phyloP scores from a whole-genome alignment of 2,888 invertebrate species.

The Altica lythri region DNA sequence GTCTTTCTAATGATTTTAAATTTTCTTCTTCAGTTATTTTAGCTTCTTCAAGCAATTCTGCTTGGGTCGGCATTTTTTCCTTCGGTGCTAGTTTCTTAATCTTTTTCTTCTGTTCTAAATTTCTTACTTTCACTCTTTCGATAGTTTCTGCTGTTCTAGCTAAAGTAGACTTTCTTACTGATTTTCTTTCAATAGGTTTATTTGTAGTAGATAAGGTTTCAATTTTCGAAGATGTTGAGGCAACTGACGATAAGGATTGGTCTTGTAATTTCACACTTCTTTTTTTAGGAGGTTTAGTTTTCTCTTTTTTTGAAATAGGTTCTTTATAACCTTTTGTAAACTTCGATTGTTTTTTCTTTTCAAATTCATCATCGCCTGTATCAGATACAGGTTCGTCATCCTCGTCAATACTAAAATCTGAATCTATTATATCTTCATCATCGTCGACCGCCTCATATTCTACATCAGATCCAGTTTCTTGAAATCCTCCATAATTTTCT shows the following conservation, averaged over 20 bases:
- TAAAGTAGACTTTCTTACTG: conserved; percentile 82
- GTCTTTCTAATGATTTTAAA: conserved; percentile 86
- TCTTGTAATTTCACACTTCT: conserved; percentile 6
- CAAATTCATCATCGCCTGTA: conserved; percentile 73
- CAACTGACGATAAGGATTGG: not conserved
- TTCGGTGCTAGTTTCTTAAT: conserved; percentile 65
- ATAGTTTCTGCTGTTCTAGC: conserved; percentile 84
- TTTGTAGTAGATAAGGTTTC: conserved; percentile 11
- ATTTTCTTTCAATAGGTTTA: conserved; percentile 65
- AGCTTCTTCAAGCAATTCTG: conserved; percentile 92
- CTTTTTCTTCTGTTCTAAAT: conserved; percentile 75
- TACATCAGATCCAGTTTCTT: conserved; percentile 82
- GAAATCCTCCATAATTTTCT: conserved; percentile 98
- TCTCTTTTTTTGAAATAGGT: conserved; percentile 9
- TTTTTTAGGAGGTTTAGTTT: conserved; percentile 6
- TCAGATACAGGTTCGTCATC: conserved; percentile 90
- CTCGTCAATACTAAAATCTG: conserved; percentile 98
- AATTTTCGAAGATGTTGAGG: conserved; percentile 7
- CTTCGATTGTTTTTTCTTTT: conserved; percentile 68
- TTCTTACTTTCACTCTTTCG: conserved; percentile 77
- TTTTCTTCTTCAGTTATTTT: conserved; percentile 92
- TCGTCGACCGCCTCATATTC: conserved; percentile 85
- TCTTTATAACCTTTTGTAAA: conserved; percentile 90
- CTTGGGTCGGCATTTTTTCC: conserved; percentile 85
- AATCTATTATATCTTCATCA: conserved; percentile 90